phyloP scores from a whole-genome alignment of 2,888 invertebrate species.

The Tetragonula carbonaria region DNA sequence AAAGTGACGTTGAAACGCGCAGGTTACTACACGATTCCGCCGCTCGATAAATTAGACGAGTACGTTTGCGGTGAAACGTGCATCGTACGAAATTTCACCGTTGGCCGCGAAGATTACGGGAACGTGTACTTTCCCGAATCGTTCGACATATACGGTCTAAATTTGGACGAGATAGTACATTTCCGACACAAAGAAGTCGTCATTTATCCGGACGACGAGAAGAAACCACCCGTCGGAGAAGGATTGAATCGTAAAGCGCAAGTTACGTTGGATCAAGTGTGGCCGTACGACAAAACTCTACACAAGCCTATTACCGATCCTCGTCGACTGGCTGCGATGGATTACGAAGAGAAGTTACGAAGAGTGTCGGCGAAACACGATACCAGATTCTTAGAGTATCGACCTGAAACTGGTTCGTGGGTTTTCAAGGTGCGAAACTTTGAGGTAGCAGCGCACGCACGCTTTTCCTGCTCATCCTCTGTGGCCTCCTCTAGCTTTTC shows the following conservation, averaged over 20 bases:
- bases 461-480: background rate
- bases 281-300: conserved; percentile 95
- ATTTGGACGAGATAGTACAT: conserved; percentile 95
- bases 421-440: conserved; percentile 88
- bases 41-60: conserved; percentile 91
- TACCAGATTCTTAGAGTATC: conserved; percentile 96
- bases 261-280: conserved; percentile 96
- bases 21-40: conserved; percentile 97
- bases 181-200: conserved; percentile 97
- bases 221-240: conserved; percentile 94
- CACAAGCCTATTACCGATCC: conserved; percentile 92
- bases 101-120: conserved; percentile 96
- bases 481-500: no score
- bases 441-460: conserved; percentile 81
- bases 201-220: conserved; percentile 95
- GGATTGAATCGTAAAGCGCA: conserved; percentile 96
- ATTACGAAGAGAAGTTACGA: conserved; percentile 94
- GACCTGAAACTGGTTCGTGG: conserved; percentile 98
- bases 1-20: conserved; percentile 91
- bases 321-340: conserved; percentile 90
- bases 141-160: conserved; percentile 93
- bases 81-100: conserved; percentile 93
- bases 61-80: conserved; percentile 91
- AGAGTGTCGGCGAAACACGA: conserved; percentile 93
- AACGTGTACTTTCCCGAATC: conserved; percentile 94